A percentile compares a stretch with the other conserved stretches of the same genome.
Conservation (phyloP, 2,888 invertebrate genomes). For the Drosophila eohydei region DNA sequence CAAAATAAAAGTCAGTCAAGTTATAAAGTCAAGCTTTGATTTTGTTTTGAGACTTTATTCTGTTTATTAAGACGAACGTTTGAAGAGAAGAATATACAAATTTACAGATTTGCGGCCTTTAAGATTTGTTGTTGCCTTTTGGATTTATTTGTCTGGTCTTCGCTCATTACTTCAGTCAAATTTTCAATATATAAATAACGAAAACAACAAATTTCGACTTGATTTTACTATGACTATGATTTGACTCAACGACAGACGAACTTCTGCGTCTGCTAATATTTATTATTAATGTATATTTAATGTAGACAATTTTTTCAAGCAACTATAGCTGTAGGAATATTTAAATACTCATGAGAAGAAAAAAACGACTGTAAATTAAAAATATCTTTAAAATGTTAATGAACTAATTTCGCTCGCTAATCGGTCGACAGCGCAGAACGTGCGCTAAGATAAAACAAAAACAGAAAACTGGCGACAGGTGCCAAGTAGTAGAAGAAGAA, state of each 20-base stretch:
- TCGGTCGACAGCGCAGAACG: conserved; percentile 22
- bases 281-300: conserved; percentile 6
- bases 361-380: neutral
- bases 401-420: conserved; percentile 58
- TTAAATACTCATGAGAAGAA: neutral
- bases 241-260: neutral
- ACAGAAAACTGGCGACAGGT: conserved; percentile 8
- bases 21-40: too few relatives aligned
- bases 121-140: neutral
- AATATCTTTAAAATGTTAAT: conserved; percentile 58
- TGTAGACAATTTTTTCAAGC: neutral
- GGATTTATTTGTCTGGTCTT: neutral
- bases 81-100: too few relatives aligned
- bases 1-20: too few relatives aligned
- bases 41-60: too few relatives aligned
- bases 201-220: neutral
- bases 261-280: neutral
- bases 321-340: neutral
- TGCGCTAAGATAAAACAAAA: conserved; percentile 43
- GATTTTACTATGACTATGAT: neutral
- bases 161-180: neutral
- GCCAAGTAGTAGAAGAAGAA: neutral
- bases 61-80: too few relatives aligned
- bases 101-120: too few relatives aligned
- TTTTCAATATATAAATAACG: neutral